phyloP scores from a whole-genome alignment of 2,888 invertebrate genomes.

The Globia sparganii region DNA sequence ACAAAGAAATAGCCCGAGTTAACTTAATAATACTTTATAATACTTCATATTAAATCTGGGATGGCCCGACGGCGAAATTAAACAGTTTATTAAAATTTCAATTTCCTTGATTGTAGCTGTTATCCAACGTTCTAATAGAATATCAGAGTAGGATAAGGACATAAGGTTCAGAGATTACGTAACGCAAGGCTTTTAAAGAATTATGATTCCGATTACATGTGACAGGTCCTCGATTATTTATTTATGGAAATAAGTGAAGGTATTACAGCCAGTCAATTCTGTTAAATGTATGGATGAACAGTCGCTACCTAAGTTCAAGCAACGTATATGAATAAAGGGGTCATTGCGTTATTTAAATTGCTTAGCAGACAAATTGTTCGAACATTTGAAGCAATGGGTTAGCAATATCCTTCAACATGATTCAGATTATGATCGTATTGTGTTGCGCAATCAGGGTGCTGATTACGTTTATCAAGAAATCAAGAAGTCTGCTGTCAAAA shows the following conservation, averaged over 20 bases:
- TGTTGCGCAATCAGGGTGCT: no score
- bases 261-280: no score
- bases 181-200: conserved; percentile 57
- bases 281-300: no score
- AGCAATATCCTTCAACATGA: no score
- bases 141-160: conserved; percentile 65
- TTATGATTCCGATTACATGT: conserved; percentile 60
- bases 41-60: conserved; percentile 65
- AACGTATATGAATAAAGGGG: no score
- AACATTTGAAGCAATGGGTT: no score
- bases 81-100: conserved; percentile 74
- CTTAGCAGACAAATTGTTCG: no score
- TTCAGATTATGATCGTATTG: no score
- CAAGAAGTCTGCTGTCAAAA: not conserved
- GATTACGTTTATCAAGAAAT: not conserved
- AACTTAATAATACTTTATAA: conserved; percentile 67
- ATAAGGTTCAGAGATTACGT: conserved; percentile 65
- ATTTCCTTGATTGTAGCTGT: conserved; percentile 71
- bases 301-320: no score
- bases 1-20: conserved; percentile 69
- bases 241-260: no score
- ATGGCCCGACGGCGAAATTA: conserved; percentile 65
- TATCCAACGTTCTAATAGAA: conserved; percentile 68
- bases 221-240: not conserved
- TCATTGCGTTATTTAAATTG: no score